A percentile compares a stretch with the other conserved stretches of the same genome.
Conservation (phyloP, 2,888 invertebrate genomes). For the Rhagonycha lutea region DNA sequence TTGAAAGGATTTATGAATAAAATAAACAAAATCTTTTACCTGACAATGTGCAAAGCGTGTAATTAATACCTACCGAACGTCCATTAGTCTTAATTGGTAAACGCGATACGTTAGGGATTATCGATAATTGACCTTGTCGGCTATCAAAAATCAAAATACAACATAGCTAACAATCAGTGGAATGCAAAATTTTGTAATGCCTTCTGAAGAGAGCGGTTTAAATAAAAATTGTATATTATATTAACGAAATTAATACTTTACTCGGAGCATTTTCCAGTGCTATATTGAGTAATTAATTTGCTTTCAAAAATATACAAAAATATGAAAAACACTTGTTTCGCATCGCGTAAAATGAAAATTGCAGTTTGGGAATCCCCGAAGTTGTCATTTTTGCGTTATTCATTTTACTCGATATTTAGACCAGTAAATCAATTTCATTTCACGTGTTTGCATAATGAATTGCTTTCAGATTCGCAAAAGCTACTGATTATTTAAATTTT, state of each 20-base stretch:
- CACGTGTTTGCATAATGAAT: too few species aligned
- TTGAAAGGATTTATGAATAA: background rate
- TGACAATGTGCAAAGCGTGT: slow-evolving; percentile 3
- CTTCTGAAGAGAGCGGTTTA: background rate
- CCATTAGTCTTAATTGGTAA: slow-evolving; percentile 15
- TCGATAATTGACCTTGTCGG: slow-evolving; percentile 13
- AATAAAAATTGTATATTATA: background rate
- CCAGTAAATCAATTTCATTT: too few species aligned
- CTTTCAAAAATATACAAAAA: too few species aligned
- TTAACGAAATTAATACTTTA: background rate
- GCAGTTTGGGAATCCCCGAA: too few species aligned
- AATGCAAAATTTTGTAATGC: background rate
- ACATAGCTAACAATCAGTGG: background rate
- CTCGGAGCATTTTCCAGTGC: too few species aligned
- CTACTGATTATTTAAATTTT: too few species aligned
- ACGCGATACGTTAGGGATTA: slow-evolving; percentile 12
- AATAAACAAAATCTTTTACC: slow-evolving; percentile 2
- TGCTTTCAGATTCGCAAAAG: too few species aligned
- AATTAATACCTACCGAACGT: slow-evolving; percentile 11
- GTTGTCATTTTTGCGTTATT: too few species aligned
- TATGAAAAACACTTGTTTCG: too few species aligned
- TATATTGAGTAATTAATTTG: too few species aligned
- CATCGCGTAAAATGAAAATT: too few species aligned
- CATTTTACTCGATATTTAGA: too few species aligned
- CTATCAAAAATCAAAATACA: slow-evolving; percentile 9